These are phyloP conservation scores for Thamnophis elegans DNA, from an alignment of 2,797 vertebrate species.

Conservation along the genomic window DNA sequence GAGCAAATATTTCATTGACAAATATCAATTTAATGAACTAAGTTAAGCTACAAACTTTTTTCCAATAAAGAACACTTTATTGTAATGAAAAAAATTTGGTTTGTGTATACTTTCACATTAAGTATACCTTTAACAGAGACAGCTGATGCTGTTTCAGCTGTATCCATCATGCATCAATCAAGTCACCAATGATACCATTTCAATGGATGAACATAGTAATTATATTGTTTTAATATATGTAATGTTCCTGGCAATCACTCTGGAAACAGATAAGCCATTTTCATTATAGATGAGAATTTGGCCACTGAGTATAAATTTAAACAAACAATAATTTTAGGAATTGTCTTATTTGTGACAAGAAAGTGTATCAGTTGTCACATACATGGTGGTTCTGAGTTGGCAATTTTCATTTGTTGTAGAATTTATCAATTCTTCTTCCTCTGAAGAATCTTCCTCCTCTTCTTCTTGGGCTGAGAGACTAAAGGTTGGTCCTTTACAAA, in stretches of 20 bases:
- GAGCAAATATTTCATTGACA: conserved; percentile 7
- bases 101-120: background rate
- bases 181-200: background rate
- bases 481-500: conserved; percentile 91
- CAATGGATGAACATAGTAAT: conserved; percentile 2
- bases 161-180: conserved; percentile 4
- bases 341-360: conserved; percentile 60
- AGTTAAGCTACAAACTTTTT: background rate
- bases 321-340: conserved; percentile 22
- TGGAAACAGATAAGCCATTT: conserved; percentile 16
- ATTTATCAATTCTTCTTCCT: conserved; percentile 73
- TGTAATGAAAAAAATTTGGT: background rate
- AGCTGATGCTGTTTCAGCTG: background rate
- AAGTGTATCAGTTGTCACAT: conserved; percentile 62
- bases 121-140: background rate
- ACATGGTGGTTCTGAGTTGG: conserved; percentile 61
- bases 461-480: conserved; percentile 71
- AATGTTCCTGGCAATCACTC: conserved; percentile 21
- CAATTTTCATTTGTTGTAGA: conserved; percentile 68
- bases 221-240: conserved; percentile 21
- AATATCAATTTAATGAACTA: conserved; percentile 17
- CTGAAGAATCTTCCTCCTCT: conserved; percentile 71
- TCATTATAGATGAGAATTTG: conserved; percentile 21
- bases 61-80: background rate
- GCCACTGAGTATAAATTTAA: conserved; percentile 29